Evolutionary conservation across 37 sponge, comb jelly and placozoan species (phyloP).

Genomic region (Halichondria panicea): DNA sequence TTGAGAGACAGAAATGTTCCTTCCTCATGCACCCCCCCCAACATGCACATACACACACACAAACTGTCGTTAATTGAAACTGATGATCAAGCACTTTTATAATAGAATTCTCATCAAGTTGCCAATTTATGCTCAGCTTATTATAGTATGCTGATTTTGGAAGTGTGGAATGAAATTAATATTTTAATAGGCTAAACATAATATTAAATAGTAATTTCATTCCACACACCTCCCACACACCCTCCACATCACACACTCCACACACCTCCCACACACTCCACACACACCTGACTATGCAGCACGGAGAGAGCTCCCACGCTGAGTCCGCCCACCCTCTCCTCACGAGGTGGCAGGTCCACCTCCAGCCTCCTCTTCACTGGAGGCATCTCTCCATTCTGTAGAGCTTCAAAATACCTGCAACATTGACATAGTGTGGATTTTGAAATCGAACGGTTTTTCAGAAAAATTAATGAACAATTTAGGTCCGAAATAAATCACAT

Average conservation of each 20-base stretch:
- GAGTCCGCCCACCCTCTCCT: constrained; percentile 58
- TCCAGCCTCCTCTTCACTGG: constrained; percentile 91
- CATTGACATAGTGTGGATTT: too few species aligned
- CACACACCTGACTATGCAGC: constrained; percentile 89
- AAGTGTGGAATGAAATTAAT: too few species aligned
- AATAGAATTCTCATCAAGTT: too few species aligned
- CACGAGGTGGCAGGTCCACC: constrained; percentile 17
- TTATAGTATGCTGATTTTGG: too few species aligned
- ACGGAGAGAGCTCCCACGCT: constrained; percentile 74
- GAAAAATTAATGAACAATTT: too few species aligned
- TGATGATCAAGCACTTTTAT: too few species aligned
- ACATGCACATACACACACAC: too few species aligned
- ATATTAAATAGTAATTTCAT: too few species aligned
- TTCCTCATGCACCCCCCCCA: background rate
- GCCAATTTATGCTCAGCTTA: too few species aligned
- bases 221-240: background rate
- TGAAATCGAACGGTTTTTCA: too few species aligned
- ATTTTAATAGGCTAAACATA: background rate
- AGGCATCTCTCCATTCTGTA: constrained; percentile 68
- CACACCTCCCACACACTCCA: background rate
- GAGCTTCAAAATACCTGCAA: constrained; percentile 89
- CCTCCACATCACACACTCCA: background rate
- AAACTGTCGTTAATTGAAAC: too few species aligned
- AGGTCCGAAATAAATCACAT: too few species aligned
- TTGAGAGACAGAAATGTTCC: background rate